Evolutionary conservation across 1,140 invertebrate species (phyloP).

Genomic region (Telenomus remus): DNA sequence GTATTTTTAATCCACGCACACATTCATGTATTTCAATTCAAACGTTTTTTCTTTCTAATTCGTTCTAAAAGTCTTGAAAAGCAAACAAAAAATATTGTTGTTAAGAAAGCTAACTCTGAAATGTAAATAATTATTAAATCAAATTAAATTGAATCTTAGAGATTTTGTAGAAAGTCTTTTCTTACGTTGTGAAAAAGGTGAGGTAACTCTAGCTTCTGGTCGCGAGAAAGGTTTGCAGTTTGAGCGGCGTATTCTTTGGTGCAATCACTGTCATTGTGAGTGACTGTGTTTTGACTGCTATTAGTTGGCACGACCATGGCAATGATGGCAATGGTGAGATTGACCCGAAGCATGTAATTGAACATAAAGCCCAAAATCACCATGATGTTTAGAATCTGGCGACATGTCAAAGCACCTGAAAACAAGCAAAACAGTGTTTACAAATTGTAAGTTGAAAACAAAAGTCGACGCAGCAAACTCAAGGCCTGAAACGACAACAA

Average conservation of each 20-base stretch:
- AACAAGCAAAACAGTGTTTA: slow-evolving; percentile 52
- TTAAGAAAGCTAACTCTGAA: too few relatives aligned
- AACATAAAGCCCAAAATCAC: slow-evolving; percentile 90
- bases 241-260: background rate
- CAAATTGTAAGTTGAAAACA: slow-evolving; percentile 16
- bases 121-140: too few relatives aligned
- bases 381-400: slow-evolving; percentile 88
- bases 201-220: slow-evolving; percentile 1
- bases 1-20: background rate
- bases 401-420: slow-evolving; percentile 83
- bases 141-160: too few relatives aligned
- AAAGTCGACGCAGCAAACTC: slow-evolving; percentile 6
- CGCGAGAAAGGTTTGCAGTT: slow-evolving; percentile 20
- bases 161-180: background rate
- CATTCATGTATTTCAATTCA: background rate
- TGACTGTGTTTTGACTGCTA: slow-evolving; percentile 46
- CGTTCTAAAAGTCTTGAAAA: too few relatives aligned
- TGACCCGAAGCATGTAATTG: slow-evolving; percentile 91
- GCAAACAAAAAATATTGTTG: too few relatives aligned
- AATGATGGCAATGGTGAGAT: slow-evolving; percentile 92
- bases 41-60: too few relatives aligned
- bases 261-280: slow-evolving; percentile 47
- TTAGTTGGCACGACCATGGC: slow-evolving; percentile 83
- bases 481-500: slow-evolving; percentile 23
- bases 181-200: slow-evolving; percentile 18